phyloP scores from a whole-genome alignment of 2,888 invertebrate species.

The Eupelmus urozonus region DNA sequence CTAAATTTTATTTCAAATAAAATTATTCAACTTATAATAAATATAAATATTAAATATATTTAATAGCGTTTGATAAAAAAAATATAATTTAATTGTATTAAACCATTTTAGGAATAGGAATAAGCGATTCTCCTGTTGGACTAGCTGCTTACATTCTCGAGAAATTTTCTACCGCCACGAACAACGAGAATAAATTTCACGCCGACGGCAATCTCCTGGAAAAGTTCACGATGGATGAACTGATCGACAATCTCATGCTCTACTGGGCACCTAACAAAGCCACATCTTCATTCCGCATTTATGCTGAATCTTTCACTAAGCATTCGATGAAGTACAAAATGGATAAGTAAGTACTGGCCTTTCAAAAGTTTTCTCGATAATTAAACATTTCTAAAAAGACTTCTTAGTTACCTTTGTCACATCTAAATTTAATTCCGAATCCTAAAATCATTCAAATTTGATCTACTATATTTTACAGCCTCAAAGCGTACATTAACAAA shows the following conservation, averaged over 20 bases:
- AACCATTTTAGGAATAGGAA: conserved; percentile 82
- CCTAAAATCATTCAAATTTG: no score
- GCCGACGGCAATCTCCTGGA: conserved; percentile 83
- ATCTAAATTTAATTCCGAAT: no score
- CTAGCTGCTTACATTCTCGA: conserved; percentile 93
- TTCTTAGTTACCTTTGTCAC: no score
- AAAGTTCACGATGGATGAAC: conserved; percentile 78
- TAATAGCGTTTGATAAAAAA: no score
- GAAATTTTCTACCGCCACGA: conserved; percentile 88
- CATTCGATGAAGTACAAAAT: not conserved
- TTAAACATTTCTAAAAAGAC: not conserved
- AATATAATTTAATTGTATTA: no score
- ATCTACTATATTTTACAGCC: no score
- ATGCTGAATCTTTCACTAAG: conserved; percentile 80
- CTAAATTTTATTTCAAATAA: no score
- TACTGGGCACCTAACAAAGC: conserved; percentile 79
- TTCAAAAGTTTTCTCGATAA: no score
- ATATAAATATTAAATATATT: no score
- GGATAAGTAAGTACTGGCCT: conserved; percentile 47
- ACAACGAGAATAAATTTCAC: conserved; percentile 67
- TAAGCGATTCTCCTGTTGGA: conserved; percentile 90
- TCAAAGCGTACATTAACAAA: no score
- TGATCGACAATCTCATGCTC: conserved; percentile 80
- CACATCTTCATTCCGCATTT: conserved; percentile 80
- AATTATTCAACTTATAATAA: no score